phyloP scores from a whole-genome alignment of 2,888 invertebrate species.

The Proisotoma minuta region DNA sequence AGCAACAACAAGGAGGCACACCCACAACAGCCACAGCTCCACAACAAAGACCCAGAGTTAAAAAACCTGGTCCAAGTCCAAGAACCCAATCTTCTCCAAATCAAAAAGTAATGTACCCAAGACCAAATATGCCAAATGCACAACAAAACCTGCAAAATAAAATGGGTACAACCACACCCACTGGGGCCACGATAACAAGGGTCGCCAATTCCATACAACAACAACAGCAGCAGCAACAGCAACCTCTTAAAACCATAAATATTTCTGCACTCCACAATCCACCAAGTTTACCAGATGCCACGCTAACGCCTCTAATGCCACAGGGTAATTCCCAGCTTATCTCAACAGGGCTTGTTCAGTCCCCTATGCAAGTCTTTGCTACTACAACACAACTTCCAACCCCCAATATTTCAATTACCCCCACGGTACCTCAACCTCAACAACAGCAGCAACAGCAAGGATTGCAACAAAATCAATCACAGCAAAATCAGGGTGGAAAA shows the following conservation, averaged over 20 bases:
- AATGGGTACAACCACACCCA: slow-evolving; percentile 16
- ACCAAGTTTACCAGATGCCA: slow-evolving; percentile 44
- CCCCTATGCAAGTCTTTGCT: slow-evolving; percentile 36
- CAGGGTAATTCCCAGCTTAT: slow-evolving; percentile 29
- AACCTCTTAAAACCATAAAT: slow-evolving; percentile 46
- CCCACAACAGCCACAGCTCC: slow-evolving; percentile 27
- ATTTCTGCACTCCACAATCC: slow-evolving; percentile 42
- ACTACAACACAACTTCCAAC: slow-evolving; percentile 44
- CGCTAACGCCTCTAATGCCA: slow-evolving; percentile 45
- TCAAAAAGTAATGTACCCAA: slow-evolving; percentile 27
- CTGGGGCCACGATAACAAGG: slow-evolving; percentile 28
- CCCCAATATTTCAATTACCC: slow-evolving; percentile 47
- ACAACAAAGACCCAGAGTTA: slow-evolving; percentile 37
- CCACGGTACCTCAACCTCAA: slow-evolving; percentile 42
- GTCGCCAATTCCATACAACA: slow-evolving; percentile 13
- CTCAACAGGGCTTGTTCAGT: no score
- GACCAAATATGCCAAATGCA: slow-evolving; percentile 25
- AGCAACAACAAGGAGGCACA: slow-evolving; percentile 13
- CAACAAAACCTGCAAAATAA: slow-evolving; percentile 19
- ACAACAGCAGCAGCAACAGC: slow-evolving; percentile 19
- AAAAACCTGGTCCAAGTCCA: slow-evolving; percentile 28
- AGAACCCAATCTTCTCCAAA: slow-evolving; percentile 29
- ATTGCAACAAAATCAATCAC: background rate
- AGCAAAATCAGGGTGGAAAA: slow-evolving; percentile 19
- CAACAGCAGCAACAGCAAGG: slow-evolving; percentile 23